These are phyloP conservation scores for Triplophysa tibetana DNA, from an alignment of 2,113 vertebrate species.

Conservation along the genomic window DNA sequence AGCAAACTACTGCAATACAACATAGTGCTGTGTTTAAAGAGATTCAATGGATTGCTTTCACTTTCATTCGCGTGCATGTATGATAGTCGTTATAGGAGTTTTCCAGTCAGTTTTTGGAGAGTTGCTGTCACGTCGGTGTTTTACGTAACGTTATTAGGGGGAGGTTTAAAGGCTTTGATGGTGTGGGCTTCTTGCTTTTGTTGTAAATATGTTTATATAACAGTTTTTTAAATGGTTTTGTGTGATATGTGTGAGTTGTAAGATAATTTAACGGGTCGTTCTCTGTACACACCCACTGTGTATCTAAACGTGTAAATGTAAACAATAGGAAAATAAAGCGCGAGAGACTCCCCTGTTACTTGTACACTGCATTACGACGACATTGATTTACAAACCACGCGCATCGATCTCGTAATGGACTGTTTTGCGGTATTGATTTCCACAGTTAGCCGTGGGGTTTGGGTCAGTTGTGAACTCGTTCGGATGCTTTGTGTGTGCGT, in stretches of 20 bases:
- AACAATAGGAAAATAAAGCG: constrained; percentile 9
- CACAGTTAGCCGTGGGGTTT: not conserved
- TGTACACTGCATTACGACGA: not conserved
- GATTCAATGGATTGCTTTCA: not conserved
- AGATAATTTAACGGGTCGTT: not conserved
- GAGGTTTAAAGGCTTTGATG: not conserved
- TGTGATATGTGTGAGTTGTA: not conserved
- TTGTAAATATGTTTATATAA: not conserved
- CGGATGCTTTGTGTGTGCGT: not conserved
- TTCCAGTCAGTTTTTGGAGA: not conserved
- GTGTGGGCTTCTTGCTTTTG: not conserved
- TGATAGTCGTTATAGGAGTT: too few relatives aligned
- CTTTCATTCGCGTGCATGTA: not conserved
- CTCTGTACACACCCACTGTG: not conserved
- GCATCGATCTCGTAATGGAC: constrained; percentile 19
- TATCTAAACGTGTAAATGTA: constrained; percentile 32
- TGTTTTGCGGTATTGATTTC: constrained; percentile 22
- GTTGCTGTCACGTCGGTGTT: not conserved
- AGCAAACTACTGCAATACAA: constrained; percentile 30
- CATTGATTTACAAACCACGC: not conserved
- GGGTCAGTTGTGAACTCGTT: not conserved
- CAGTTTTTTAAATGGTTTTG: not conserved
- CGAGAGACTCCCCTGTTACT: not conserved
- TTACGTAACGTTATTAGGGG: not conserved
- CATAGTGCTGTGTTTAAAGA: not conserved